phyloP scores from a whole-genome alignment of 2,113 vertebrate species.

The Corythaeola cristata region DNA sequence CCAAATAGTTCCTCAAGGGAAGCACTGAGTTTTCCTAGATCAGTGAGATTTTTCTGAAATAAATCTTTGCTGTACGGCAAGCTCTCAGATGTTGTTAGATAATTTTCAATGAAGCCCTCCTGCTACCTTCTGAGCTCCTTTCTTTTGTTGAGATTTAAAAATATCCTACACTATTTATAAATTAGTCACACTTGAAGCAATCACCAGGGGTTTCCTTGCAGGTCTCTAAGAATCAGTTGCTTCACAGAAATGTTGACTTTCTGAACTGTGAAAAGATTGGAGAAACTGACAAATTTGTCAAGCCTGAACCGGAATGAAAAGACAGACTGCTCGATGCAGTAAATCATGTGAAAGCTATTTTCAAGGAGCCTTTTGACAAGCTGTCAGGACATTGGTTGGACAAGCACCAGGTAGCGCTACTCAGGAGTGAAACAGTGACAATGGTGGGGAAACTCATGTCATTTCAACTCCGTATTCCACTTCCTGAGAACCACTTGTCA shows the following conservation, averaged over 20 bases:
- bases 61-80: background rate
- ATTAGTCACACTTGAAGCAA: constrained; percentile 6
- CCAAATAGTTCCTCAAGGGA: background rate
- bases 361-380: constrained; percentile 67
- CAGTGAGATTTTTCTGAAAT: background rate
- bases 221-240: background rate
- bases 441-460: constrained; percentile 31
- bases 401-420: constrained; percentile 7
- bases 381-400: constrained; percentile 64
- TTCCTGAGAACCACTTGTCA: background rate
- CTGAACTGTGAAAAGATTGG: constrained; percentile 39
- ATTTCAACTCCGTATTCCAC: constrained; percentile 49
- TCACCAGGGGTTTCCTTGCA: background rate
- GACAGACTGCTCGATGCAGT: constrained; percentile 63
- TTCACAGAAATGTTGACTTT: constrained; percentile 39
- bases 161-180: background rate
- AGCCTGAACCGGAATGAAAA: constrained; percentile 47
- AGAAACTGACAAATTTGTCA: constrained; percentile 62
- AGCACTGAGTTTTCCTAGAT: background rate
- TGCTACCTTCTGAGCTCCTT: background rate
- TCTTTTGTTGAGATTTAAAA: background rate
- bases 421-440: constrained; percentile 11
- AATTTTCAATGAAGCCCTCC: background rate
- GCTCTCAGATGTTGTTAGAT: background rate
- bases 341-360: constrained; percentile 69